A percentile compares a stretch with the other conserved stretches of the same genome.
Conservation (phyloP, 2,888 invertebrate genomes). For the Automeris io region DNA sequence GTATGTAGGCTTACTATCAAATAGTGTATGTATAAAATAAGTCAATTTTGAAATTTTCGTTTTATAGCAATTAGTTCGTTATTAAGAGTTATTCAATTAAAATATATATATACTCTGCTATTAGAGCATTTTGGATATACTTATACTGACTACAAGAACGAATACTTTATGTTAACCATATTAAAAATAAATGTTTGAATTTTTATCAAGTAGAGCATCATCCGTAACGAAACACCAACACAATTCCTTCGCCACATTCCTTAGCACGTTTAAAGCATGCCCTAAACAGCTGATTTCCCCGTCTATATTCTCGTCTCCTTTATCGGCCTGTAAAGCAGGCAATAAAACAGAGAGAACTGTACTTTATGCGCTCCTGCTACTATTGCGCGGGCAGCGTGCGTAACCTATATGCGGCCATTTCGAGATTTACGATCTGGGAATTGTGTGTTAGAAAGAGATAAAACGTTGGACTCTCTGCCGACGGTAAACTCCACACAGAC, state of each 20-base stretch:
- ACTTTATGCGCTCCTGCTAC: slow-evolving; percentile 71
- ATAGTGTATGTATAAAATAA: no score
- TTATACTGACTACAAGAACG: no score
- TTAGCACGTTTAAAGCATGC: slow-evolving; percentile 75
- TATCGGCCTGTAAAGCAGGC: slow-evolving; percentile 67
- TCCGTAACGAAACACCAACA: slow-evolving; percentile 43
- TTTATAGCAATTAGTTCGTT: no score
- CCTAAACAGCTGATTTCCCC: slow-evolving; percentile 75
- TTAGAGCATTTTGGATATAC: no score
- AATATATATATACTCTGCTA: no score
- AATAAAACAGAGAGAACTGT: slow-evolving; percentile 77
- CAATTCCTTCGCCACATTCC: slow-evolving; percentile 75
- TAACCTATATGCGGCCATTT: slow-evolving; percentile 79
- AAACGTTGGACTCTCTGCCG: slow-evolving; percentile 69
- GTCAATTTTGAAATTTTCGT: no score
- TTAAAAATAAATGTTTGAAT: slow-evolving; percentile 7
- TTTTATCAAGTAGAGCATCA: slow-evolving; percentile 50
- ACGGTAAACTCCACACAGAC: slow-evolving; percentile 57
- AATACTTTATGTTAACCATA: slow-evolving; percentile 3
- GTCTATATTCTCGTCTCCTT: slow-evolving; percentile 70
- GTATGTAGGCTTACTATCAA: no score
- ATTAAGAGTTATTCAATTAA: no score
- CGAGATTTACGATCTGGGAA: slow-evolving; percentile 79
- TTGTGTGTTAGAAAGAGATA: slow-evolving; percentile 75
- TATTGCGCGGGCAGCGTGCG: slow-evolving; percentile 73